Conservation (phyloP, 1,140 invertebrate species). For the Andrena cerasifolii region DNA sequence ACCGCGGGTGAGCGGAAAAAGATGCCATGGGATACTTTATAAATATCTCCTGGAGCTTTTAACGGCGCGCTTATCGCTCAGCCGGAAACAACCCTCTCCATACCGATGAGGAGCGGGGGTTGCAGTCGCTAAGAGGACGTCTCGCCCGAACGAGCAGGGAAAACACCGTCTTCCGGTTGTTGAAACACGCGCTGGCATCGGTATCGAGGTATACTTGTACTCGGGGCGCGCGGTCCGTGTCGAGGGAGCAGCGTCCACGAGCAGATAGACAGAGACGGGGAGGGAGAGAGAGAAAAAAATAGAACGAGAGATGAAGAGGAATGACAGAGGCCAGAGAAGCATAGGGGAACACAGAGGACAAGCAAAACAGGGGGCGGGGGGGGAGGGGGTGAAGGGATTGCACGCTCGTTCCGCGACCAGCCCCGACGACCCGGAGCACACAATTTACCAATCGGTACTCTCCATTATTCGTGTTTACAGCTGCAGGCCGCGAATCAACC, state of each 20-base stretch:
- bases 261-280: too few relatives aligned
- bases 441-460: conserved; percentile 75
- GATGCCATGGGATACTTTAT: conserved; percentile 42
- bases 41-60: conserved; percentile 41
- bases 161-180: conserved; percentile 1
- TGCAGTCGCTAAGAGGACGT: too few relatives aligned
- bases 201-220: too few relatives aligned
- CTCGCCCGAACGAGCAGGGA: not conserved
- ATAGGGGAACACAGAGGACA: not conserved
- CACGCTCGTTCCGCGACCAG: conserved; percentile 32
- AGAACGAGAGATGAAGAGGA: conserved; percentile 3
- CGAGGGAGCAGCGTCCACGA: too few relatives aligned
- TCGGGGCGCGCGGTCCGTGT: too few relatives aligned
- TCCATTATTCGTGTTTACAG: conserved; percentile 76
- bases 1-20: conserved; percentile 12
- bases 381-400: not conserved
- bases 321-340: not conserved
- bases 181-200: conserved; percentile 13
- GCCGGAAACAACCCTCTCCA: conserved; percentile 13
- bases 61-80: conserved; percentile 30
- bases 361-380: too few relatives aligned
- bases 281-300: conserved; percentile 3
- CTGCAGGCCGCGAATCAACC: conserved; percentile 73
- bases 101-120: conserved; percentile 24
- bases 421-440: conserved; percentile 60